phyloP scores from a whole-genome alignment of 2,113 vertebrate genomes.

The Cyprinodon brontotheroides region DNA sequence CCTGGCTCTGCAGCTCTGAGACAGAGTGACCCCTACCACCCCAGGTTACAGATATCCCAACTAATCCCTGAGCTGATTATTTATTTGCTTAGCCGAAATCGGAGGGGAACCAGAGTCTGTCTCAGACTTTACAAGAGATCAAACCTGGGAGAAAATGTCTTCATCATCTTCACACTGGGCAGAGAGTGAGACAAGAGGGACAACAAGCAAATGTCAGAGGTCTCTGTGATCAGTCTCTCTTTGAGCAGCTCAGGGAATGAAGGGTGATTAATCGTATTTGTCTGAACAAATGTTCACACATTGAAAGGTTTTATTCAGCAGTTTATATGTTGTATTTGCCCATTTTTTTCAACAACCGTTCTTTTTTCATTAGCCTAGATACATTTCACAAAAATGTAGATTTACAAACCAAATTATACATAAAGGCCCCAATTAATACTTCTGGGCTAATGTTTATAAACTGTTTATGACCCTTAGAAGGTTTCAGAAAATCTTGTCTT shows the following conservation, averaged over 20 bases:
- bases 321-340: background rate
- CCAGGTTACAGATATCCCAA: constrained; percentile 42
- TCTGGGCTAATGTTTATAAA: too few species aligned
- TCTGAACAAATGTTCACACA: background rate
- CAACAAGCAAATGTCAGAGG: constrained; percentile 27
- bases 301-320: background rate
- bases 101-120: constrained; percentile 33
- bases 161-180: constrained; percentile 12
- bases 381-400: background rate
- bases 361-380: background rate
- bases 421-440: background rate
- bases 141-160: constrained; percentile 51
- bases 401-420: background rate
- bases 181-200: background rate
- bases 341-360: background rate
- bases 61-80: constrained; percentile 67
- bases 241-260: background rate
- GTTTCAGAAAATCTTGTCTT: background rate
- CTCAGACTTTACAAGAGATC: constrained; percentile 35
- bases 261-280: background rate
- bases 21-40: constrained; percentile 65
- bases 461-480: background rate
- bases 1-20: constrained; percentile 35
- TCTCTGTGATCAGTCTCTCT: background rate
- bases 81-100: constrained; percentile 63